Base-by-base conservation (phyloP, 2,888 invertebrate genomes). In the Pelosia muscerda region DNA sequence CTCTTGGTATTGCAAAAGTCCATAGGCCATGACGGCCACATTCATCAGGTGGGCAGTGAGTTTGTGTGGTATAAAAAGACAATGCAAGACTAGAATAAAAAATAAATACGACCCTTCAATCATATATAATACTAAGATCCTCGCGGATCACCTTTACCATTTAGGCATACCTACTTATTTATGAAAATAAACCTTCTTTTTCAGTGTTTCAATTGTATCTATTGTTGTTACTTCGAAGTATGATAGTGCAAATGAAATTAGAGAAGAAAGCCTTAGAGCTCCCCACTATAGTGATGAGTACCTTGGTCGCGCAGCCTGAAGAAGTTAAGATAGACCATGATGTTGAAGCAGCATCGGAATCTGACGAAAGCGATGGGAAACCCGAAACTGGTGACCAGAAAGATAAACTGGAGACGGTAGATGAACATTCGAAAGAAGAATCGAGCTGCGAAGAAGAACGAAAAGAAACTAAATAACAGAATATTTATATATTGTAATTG, bases 181-280 rank as follows among this genome's bases (percentile, higher is more conserved):
- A 34, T 34, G 1, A 34, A 38, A 38, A 4, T n/a, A 31, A 1
- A 42, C 19, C 1, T n/a, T 59, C 8, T 34, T 66, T 83, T 88
- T 1, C 86, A 92, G 92, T 88, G 28, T 90, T 87, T 74, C 90
- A 92, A 79, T 54, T 85, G 66, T 92, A 91, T 82, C 72, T 90
- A 0, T 77, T 92, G 2, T 42, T 92, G 19, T 71, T 92, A 42
- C 87, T 91, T 0, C 79, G 92, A 72, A 92, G 92, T 68, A 81
- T 82, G 0, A 89, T 92, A 68, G 90, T 92, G 0, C 87, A 90
- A 72, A 81, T 92, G 5, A 88, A 84, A 70, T 69, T 76, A 19
- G 75, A 70, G 65, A 28, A 68, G 71, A 56, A 85, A 73, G 76
- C 79, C n/a, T 58, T 75, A 6, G 73, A 81, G 34, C 66, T 85